phyloP scores from a whole-genome alignment of 2,797 vertebrate species.

The Furcifer pardalis region DNA sequence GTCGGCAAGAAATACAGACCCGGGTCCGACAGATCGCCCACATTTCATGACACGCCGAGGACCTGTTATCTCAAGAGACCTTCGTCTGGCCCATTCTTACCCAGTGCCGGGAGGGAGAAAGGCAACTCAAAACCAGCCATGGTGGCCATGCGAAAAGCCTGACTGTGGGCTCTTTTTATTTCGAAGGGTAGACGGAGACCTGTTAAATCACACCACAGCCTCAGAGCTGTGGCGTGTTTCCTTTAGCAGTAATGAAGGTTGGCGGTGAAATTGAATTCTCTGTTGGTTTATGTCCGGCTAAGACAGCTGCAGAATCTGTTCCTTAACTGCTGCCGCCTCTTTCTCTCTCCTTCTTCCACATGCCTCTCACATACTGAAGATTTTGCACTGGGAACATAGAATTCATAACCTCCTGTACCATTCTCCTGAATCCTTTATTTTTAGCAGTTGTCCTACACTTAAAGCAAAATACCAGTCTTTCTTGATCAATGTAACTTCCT shows the following conservation, averaged over 20 bases:
- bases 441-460: conserved; percentile 68
- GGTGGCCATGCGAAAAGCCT: conserved; percentile 66
- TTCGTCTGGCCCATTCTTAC: conserved; percentile 68
- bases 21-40: conserved; percentile 97
- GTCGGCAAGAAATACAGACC: conserved; percentile 97
- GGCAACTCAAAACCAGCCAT: conserved; percentile 65
- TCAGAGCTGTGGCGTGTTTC: conserved; percentile 56
- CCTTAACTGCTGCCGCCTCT: background rate
- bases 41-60: conserved; percentile 91
- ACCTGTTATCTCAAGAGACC: conserved; percentile 59
- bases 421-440: conserved; percentile 71
- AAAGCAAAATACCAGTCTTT: conserved; percentile 54
- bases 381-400: conserved; percentile 69
- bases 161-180: conserved; percentile 71
- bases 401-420: conserved; percentile 69
- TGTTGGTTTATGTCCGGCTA: conserved; percentile 63
- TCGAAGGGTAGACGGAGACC: conserved; percentile 64
- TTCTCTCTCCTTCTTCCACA: background rate
- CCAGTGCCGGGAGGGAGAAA: conserved; percentile 70
- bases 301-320: conserved; percentile 39
- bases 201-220: conserved; percentile 65
- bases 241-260: conserved; percentile 58
- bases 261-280: conserved; percentile 42
- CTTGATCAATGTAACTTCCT: conserved; percentile 68
- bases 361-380: conserved; percentile 53